Conservation (phyloP, 2,888 invertebrate species). For the Metacarcinus magister region DNA sequence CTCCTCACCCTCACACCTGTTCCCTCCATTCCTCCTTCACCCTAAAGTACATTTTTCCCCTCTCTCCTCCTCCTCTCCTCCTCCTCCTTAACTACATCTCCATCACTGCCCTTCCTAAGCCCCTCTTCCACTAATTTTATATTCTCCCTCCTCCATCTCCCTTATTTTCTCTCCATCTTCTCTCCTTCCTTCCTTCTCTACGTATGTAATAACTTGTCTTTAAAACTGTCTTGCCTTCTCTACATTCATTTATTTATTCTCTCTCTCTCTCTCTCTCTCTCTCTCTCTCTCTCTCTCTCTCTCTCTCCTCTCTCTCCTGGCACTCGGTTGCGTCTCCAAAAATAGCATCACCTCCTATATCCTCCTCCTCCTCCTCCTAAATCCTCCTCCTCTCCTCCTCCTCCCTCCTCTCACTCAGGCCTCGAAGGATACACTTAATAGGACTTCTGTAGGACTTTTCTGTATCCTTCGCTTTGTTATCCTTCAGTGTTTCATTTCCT, state of each 20-base stretch:
- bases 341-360: background rate
- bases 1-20: background rate
- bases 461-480: background rate
- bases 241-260: background rate
- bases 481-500: no score
- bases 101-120: background rate
- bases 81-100: background rate
- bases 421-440: background rate
- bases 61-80: background rate
- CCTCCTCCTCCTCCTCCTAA: slow-evolving; percentile 22
- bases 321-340: background rate
- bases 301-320: background rate
- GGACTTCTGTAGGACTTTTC: background rate
- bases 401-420: background rate
- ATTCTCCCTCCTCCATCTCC: background rate
- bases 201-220: background rate
- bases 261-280: background rate
- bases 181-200: background rate
- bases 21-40: background rate
- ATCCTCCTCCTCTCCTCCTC: background rate
- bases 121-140: background rate
- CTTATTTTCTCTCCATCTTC: background rate
- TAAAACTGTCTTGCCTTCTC: background rate
- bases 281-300: background rate
- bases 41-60: background rate